These are phyloP conservation scores for Leucoraja erinaceus DNA, from an alignment of 2,113 vertebrate species.

Conservation along the genomic window DNA sequence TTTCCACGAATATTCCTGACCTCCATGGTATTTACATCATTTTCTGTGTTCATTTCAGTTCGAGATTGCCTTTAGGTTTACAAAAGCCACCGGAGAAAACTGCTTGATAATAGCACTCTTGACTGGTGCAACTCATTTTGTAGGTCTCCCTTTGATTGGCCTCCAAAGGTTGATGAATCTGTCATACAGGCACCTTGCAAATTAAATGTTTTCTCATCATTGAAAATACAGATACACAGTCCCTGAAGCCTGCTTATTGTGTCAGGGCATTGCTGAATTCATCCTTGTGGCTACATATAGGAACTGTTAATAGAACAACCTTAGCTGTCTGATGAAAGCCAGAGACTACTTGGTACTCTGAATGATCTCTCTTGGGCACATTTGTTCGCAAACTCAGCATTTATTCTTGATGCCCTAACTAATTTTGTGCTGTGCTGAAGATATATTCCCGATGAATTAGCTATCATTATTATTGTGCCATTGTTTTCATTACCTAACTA, in stretches of 20 bases:
- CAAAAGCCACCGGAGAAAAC: not conserved
- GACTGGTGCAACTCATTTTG: not conserved
- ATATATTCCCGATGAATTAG: not conserved
- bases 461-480: not conserved
- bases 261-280: not conserved
- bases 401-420: not conserved
- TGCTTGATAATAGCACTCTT: not conserved
- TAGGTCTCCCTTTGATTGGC: not conserved
- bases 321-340: not conserved
- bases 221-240: not conserved
- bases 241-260: not conserved
- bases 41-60: too few species aligned
- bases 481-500: not conserved
- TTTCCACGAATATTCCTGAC: too few species aligned
- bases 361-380: not conserved
- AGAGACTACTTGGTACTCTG: conserved; percentile 1
- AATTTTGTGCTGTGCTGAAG: not conserved
- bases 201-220: not conserved
- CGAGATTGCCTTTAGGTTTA: too few species aligned
- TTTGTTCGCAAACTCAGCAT: not conserved
- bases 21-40: too few species aligned
- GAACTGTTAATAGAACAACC: not conserved
- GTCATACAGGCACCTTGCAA: not conserved
- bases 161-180: not conserved
- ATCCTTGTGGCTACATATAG: conserved; percentile 22